Conservation (phyloP, 2,888 invertebrate species). For the Chaitophorus viminalis region DNA sequence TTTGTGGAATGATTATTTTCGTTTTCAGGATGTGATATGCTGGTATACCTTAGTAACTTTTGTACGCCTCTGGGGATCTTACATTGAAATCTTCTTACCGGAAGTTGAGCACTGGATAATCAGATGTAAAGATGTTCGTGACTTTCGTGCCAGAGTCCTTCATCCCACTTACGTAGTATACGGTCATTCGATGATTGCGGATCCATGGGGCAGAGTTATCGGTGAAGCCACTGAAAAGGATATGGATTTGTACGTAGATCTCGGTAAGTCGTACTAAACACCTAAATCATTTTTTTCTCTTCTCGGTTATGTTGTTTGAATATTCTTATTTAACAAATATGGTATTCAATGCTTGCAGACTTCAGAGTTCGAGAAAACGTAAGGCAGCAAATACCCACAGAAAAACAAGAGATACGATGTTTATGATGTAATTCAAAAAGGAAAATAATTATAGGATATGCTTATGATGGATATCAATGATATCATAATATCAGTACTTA, state of each 20-base stretch:
- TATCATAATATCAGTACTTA: no score
- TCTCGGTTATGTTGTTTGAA: no score
- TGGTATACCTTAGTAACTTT: conserved; percentile 94
- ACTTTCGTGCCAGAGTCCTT: conserved; percentile 79
- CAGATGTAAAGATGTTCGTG: conserved; percentile 91
- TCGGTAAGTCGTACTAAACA: conserved; percentile 72
- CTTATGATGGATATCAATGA: background rate
- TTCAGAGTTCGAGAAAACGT: conserved; percentile 78
- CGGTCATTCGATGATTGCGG: conserved; percentile 85
- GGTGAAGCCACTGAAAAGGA: conserved; percentile 77
- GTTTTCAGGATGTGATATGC: conserved; percentile 78
- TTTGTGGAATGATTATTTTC: background rate
- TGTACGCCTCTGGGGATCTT: conserved; percentile 95
- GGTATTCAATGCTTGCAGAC: conserved; percentile 70
- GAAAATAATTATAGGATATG: background rate
- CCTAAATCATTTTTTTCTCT: no score
- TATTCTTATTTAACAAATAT: background rate
- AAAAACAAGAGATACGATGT: conserved; percentile 79
- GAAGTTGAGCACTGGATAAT: conserved; percentile 86
- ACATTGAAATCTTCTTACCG: conserved; percentile 91
- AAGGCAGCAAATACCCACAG: conserved; percentile 86
- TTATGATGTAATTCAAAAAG: conserved; percentile 70
- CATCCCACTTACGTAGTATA: conserved; percentile 83
- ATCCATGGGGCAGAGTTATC: conserved; percentile 85
- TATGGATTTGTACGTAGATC: conserved; percentile 77